Evolutionary conservation across 2,888 invertebrate species (phyloP), one percentile per base, ranked within the genome.

Genomic region (Globia sparganii): DNA sequence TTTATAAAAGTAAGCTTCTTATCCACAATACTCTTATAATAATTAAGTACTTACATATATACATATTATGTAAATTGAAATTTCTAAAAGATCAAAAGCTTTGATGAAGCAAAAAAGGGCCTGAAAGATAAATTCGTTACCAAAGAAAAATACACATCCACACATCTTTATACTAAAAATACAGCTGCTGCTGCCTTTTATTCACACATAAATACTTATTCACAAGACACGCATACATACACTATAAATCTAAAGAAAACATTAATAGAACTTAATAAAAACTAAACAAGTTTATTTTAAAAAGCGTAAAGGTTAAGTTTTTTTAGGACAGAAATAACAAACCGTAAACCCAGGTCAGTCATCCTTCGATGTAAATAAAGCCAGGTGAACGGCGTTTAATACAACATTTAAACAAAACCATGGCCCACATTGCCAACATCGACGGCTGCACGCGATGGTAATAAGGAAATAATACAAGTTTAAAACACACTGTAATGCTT

Each of bases 391-490:
- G 8, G 9, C 18, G 59, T n/a, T 77, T 34, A 75, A 68, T 83
- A 85, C 83, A 83, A 78, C 74, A 78, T 43, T 64, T 0, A 87
- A 83, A 85, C 69, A 72, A 75, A 84, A 83, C 89, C 86, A 87
- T 88, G 91, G 75, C 81, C 90, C 76, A 91, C 86, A 85, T 90
- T 91, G 75, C 65, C 49, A 67, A 58, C 74, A 72, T 61, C 21
- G 43, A 13, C 73, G 72, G 75, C 69, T 73, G 75, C 91, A 90
- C 90, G 89, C 90, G 86, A 89, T 72, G 76, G 73, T 86, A 78
- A 83, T 64, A 71, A 68, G 83, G 78, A 76, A 90, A 89, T 87
- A 87, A 87, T 88, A 85, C 83, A 89, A 87, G 62, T 90, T 89
- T 87, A 70, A 90, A 87, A 78, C 64, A 75, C 18, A 49, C 59